phyloP scores from a whole-genome alignment of 2,888 invertebrate genomes.

The Furcula furcula region DNA sequence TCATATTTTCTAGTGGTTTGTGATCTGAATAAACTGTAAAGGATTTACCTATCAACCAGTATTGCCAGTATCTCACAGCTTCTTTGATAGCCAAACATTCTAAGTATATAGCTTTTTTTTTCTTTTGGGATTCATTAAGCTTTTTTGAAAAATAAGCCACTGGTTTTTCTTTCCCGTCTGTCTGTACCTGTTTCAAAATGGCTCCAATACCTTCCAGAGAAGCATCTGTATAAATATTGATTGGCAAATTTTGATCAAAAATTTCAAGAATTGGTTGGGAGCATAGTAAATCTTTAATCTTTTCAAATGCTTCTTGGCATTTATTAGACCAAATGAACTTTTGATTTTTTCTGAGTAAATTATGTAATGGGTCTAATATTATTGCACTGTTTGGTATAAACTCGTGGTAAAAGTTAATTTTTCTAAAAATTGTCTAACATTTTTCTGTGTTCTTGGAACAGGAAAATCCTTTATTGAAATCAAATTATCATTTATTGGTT shows the following conservation, averaged over 20 bases:
- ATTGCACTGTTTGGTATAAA: constrained; percentile 22
- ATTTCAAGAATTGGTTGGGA: constrained; percentile 3
- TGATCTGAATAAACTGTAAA: constrained; percentile 25
- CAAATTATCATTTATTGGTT: constrained; percentile 18
- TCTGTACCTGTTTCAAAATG: constrained; percentile 3
- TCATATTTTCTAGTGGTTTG: constrained; percentile 14
- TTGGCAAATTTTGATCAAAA: constrained; percentile 4
- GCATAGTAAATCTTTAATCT: constrained; percentile 3
- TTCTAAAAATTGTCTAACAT: constrained; percentile 24
- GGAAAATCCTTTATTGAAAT: constrained; percentile 24
- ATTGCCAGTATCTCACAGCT: constrained; percentile 24
- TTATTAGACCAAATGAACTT: constrained; percentile 11
- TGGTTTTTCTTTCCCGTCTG: constrained; percentile 8
- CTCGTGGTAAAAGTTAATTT: constrained; percentile 24
- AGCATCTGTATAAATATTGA: constrained; percentile 6
- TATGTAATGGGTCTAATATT: constrained; percentile 5
- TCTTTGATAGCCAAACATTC: constrained; percentile 19
- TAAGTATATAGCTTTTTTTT: constrained; percentile 9
- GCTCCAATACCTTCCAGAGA: constrained; percentile 3
- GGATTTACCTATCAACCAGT: constrained; percentile 17
- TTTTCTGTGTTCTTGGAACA: constrained; percentile 15
- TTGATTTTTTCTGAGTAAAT: constrained; percentile 2
- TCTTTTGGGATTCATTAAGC: constrained; percentile 9
- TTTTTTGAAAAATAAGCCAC: constrained; percentile 8
- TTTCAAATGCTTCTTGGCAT: constrained; percentile 13